These are phyloP conservation scores for Hypothenemus hampei DNA, from an alignment of 1,140 invertebrate species.

Conservation along the genomic window DNA sequence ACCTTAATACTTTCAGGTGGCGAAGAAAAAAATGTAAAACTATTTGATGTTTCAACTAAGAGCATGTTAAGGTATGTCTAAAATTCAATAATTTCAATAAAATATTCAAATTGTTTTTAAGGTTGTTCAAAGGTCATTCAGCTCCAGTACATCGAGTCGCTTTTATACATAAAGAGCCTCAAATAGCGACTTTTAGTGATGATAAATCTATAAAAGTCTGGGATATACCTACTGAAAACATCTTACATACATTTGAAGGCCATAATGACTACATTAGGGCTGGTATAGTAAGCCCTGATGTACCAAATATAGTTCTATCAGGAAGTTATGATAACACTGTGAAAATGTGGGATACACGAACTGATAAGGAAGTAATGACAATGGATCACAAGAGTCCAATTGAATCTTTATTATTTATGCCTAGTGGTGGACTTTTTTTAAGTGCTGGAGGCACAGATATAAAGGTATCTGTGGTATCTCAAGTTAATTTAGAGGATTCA, in stretches of 20 bases:
- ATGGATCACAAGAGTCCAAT: slow-evolving; percentile 89
- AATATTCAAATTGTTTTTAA: slow-evolving; percentile 21
- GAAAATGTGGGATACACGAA: slow-evolving; percentile 83
- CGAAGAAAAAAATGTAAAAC: slow-evolving; percentile 77
- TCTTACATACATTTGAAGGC: slow-evolving; percentile 58
- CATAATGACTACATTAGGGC: slow-evolving; percentile 82
- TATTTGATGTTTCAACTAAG: slow-evolving; percentile 83
- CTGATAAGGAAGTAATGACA: slow-evolving; percentile 60
- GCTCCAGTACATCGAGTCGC: slow-evolving; percentile 72
- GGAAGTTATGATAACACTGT: slow-evolving; percentile 93
- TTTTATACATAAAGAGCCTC: slow-evolving; percentile 74
- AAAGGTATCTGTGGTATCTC: slow-evolving; percentile 44
- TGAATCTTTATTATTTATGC: slow-evolving; percentile 84
- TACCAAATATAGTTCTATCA: slow-evolving; percentile 71
- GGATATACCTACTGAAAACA: slow-evolving; percentile 83
- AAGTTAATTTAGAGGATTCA: neutral
- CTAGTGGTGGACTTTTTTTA: slow-evolving; percentile 83
- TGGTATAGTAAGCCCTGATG: slow-evolving; percentile 70
- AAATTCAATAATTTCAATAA: slow-evolving; percentile 6
- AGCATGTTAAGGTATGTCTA: slow-evolving; percentile 54
- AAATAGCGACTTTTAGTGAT: slow-evolving; percentile 87
- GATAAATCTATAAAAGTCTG: slow-evolving; percentile 85
- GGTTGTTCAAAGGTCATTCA: slow-evolving; percentile 60
- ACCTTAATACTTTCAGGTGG: slow-evolving; percentile 79
- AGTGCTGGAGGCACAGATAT: slow-evolving; percentile 90